Evolutionary conservation across 2,113 vertebrate species (phyloP).

Genomic region (Camarhynchus parvulus): DNA sequence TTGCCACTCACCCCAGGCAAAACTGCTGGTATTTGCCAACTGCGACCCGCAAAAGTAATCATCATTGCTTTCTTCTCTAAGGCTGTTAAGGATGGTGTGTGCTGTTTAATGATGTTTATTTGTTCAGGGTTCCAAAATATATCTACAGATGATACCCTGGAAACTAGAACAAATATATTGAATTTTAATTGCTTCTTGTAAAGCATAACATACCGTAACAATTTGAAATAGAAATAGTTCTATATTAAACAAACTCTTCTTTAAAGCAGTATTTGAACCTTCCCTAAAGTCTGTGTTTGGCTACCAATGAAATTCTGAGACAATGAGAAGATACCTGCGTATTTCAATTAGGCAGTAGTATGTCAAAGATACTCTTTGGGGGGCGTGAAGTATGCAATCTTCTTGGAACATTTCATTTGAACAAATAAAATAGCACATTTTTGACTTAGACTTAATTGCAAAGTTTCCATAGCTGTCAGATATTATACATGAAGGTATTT

Average conservation of each 20-base stretch:
- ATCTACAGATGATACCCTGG: not conserved
- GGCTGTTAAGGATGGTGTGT: not conserved
- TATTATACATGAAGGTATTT: not conserved
- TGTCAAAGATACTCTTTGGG: not conserved
- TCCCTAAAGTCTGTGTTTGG: not conserved
- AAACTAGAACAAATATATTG: not conserved
- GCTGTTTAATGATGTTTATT: not conserved
- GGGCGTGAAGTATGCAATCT: not conserved
- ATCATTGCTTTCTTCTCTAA: not conserved
- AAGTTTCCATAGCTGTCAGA: not conserved
- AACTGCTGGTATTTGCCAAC: not conserved
- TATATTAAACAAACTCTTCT: not conserved
- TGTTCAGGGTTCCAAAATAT: not conserved
- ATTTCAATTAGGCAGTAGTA: not conserved
- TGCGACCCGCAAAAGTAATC: accelerated
- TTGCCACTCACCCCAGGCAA: not conserved
- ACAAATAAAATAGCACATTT: not conserved
- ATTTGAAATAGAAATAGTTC: not conserved
- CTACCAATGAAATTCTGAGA: not conserved
- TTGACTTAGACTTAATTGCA: not conserved
- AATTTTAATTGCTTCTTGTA: not conserved
- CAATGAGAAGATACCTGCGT: not conserved
- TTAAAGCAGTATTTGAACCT: not conserved
- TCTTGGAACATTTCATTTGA: not conserved
- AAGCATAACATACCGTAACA: not conserved